phyloP scores from a whole-genome alignment of 2,888 invertebrate genomes.

The Ctenicera cuprea region DNA sequence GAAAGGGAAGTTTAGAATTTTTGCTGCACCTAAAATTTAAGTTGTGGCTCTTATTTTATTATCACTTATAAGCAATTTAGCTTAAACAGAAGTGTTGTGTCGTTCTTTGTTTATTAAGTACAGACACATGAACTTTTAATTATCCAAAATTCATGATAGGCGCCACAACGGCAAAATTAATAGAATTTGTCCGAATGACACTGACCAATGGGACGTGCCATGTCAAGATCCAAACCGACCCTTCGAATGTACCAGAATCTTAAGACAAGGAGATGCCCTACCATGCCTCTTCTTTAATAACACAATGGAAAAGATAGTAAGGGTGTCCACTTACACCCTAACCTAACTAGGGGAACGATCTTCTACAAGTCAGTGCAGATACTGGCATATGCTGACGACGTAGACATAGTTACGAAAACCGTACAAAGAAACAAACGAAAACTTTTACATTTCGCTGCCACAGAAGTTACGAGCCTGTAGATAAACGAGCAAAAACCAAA shows the following conservation, averaged over 20 bases:
- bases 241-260: too few relatives aligned
- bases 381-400: not conserved
- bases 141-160: not conserved
- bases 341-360: not conserved
- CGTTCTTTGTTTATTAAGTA: too few relatives aligned
- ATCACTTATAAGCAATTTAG: too few relatives aligned
- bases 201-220: not conserved
- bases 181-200: not conserved
- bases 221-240: not conserved
- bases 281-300: not conserved
- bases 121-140: too few relatives aligned
- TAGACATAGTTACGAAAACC: not conserved
- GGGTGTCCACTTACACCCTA: not conserved
- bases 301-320: not conserved
- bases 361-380: not conserved
- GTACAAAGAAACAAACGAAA: not conserved
- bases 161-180: not conserved
- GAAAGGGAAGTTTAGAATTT: too few relatives aligned
- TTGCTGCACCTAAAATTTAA: too few relatives aligned
- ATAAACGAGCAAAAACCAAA: not conserved
- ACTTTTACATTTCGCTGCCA: not conserved
- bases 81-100: too few relatives aligned
- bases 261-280: too few relatives aligned
- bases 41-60: too few relatives aligned
- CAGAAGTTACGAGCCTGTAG: too few relatives aligned